Evolutionary conservation across 2,113 vertebrate species (phyloP), one percentile per base, ranked within the genome.

Genomic region (Saccopteryx leptura): DNA sequence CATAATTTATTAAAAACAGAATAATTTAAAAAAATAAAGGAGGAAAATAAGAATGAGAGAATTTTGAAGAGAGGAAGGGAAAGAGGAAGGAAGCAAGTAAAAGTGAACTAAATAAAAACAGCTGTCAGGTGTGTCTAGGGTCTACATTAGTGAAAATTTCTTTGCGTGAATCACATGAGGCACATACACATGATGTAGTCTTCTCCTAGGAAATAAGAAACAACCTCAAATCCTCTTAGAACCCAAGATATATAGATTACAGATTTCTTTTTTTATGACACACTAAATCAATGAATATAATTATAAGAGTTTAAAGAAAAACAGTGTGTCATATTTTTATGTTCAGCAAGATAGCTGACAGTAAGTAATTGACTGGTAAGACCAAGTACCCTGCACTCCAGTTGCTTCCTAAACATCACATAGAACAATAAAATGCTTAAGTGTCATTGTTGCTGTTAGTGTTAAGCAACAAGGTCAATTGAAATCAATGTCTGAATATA

Each of bases 401-500:
- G 72, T 33, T 87, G 8, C 74, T 95, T 68, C 14, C 46, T 74
- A 18, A 93, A 69, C 1, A 33, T n/a, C 58, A 31, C 18, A 23
- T 0, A 60, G n/a, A 95, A 46, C 15, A 78, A 28, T 61, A 54
- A 88, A 24, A 17, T 92, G 66, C 95, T 93, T 94, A 90, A 68
- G 56, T 28, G 26, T 10, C 18, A 39, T 50, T 85, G 76, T 60
- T 68, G 26, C 10, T 75, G 54, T 54, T 85, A 63, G 1, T 60
- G 46, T 74, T 85, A 33, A 93, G 17, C 80, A 93, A 63, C 24
- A 86, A 90, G 90, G 88, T 92, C 95, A 88, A 48, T 2, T 87
- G 56, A 79, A 93, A 92, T 92, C 92, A 78, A 31, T 86, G 26
- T 85, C 56, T 95, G 92, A 92, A 95, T 88, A 71, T 48, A 93